phyloP scores from a whole-genome alignment of 2,113 vertebrate species.

The Oenanthe melanoleuca region DNA sequence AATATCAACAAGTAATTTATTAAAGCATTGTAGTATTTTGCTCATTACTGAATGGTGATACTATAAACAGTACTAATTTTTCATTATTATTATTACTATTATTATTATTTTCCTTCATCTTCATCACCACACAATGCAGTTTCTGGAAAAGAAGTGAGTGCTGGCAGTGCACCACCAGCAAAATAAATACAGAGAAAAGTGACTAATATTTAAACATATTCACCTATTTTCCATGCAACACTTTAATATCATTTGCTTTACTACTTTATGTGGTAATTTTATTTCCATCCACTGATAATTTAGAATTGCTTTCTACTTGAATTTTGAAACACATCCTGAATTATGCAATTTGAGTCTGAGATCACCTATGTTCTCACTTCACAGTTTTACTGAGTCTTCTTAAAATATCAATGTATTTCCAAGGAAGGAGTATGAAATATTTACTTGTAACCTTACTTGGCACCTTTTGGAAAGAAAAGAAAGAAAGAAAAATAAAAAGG shows the following conservation, averaged over 20 bases:
- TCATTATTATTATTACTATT: neutral
- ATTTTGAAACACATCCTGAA: neutral
- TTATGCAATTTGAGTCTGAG: neutral
- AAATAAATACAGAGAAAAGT: neutral
- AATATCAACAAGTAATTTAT: neutral
- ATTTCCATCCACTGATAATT: neutral
- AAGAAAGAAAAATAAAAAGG: neutral
- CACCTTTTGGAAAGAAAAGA: neutral
- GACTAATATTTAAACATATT: neutral
- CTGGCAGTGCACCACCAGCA: neutral
- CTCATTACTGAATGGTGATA: neutral
- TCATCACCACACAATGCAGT: neutral
- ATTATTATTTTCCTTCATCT: constrained; percentile 3
- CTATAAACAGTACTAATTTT: neutral
- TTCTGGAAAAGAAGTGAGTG: neutral
- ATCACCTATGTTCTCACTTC: neutral
- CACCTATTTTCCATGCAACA: neutral
- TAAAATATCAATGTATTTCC: neutral
- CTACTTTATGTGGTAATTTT: constrained; percentile 1
- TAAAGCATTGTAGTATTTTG: neutral
- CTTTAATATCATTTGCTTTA: neutral
- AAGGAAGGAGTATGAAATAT: neutral
- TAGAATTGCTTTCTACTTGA: neutral
- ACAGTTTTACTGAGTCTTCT: neutral
- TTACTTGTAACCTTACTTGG: neutral